phyloP scores from a whole-genome alignment of 2,888 invertebrate species.

The Cerceris rybyensis region DNA sequence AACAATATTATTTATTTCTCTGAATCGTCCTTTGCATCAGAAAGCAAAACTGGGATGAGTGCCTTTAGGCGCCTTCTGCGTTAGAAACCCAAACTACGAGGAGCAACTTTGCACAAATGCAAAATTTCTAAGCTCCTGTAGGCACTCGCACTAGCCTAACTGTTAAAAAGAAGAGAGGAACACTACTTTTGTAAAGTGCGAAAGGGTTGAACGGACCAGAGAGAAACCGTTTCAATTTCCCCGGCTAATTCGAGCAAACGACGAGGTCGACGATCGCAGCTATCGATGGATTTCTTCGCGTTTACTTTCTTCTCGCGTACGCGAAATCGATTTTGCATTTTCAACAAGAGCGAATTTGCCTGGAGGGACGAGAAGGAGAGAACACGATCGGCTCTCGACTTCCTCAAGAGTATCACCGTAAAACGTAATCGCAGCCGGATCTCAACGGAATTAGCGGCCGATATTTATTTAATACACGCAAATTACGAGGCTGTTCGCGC shows the following conservation, averaged over 20 bases:
- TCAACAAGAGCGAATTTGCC: neutral
- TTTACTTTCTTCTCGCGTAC: slow-evolving; percentile 7
- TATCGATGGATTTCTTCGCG: neutral
- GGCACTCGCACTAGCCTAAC: too few species aligned
- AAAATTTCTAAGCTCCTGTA: too few species aligned
- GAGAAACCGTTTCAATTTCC: neutral
- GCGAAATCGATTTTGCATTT: slow-evolving; percentile 1
- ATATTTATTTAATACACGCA: neutral
- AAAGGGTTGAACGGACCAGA: too few species aligned
- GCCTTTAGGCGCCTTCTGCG: too few species aligned
- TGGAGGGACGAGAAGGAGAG: neutral
- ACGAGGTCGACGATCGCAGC: neutral
- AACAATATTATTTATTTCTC: too few species aligned
- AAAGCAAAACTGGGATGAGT: too few species aligned
- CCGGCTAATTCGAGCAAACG: neutral
- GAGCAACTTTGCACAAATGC: too few species aligned
- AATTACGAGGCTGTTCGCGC: neutral
- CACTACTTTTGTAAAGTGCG: too few species aligned
- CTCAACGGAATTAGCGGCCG: neutral
- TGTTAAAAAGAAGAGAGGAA: too few species aligned
- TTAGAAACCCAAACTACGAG: too few species aligned
- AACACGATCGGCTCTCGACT: neutral
- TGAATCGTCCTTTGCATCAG: too few species aligned
- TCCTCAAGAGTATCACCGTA: neutral
- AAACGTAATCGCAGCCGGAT: neutral